These are phyloP conservation scores for Salvelinus sp. DNA, from an alignment of 2,113 vertebrate genomes.

Conservation along the genomic window DNA sequence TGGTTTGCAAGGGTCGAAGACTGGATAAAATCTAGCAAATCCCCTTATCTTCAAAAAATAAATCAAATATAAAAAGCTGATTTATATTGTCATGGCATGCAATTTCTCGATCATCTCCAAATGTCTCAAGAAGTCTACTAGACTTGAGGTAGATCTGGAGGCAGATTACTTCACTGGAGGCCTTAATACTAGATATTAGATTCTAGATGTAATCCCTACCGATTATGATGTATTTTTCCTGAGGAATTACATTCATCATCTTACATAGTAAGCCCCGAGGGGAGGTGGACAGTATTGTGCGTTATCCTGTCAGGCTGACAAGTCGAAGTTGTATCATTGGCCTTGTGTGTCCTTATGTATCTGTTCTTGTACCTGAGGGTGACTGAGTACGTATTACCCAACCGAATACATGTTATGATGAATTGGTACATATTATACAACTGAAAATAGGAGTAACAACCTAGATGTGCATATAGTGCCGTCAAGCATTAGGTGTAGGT, in stretches of 20 bases:
- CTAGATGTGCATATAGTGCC: too few species aligned
- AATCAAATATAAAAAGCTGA: conserved; percentile 79
- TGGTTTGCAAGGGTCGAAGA: conserved; percentile 43
- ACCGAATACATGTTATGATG: too few species aligned
- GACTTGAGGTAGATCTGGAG: conserved; percentile 70
- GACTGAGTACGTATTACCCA: background rate
- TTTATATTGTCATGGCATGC: conserved; percentile 78
- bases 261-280: conserved; percentile 72
- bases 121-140: conserved; percentile 70
- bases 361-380: conserved; percentile 47
- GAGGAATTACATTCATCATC: conserved; percentile 86
- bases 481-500: too few species aligned
- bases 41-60: conserved; percentile 82
- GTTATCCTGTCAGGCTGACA: conserved; percentile 59
- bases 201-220: conserved; percentile 82
- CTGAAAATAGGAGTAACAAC: too few species aligned
- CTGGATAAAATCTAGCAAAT: conserved; percentile 75
- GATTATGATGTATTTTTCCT: conserved; percentile 79
- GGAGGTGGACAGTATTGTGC: conserved; percentile 52
- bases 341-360: conserved; percentile 36
- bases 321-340: conserved; percentile 45
- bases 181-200: conserved; percentile 86
- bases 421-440: too few species aligned
- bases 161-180: conserved; percentile 69
- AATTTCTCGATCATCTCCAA: conserved; percentile 84